phyloP scores from a whole-genome alignment of 2,888 invertebrate genomes.

The Tachina grossa region DNA sequence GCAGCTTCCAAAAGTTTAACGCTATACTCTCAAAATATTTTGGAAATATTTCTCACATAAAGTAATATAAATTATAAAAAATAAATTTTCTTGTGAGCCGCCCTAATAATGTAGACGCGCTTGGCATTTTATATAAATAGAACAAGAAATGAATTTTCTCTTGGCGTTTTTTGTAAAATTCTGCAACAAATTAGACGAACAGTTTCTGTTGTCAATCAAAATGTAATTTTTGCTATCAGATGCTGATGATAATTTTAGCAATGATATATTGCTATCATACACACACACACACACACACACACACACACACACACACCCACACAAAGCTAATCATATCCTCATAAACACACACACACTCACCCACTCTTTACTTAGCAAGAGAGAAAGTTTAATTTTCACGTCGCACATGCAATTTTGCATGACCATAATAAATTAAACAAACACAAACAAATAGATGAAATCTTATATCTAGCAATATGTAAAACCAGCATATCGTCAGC shows the following conservation, averaged over 20 bases:
- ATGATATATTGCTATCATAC: not conserved
- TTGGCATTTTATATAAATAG: not conserved
- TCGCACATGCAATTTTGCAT: slow-evolving; percentile 54
- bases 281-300: not conserved
- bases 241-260: not conserved
- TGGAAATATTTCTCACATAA: too few relatives aligned
- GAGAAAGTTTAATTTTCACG: slow-evolving; percentile 35
- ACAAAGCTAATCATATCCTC: not conserved
- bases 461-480: not conserved
- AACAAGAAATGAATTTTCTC: not conserved
- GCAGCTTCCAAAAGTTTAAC: too few relatives aligned
- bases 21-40: too few relatives aligned
- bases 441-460: not conserved
- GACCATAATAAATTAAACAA: slow-evolving; percentile 44
- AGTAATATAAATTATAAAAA: too few relatives aligned
- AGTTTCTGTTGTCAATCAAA: slow-evolving; percentile 50
- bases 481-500: not conserved
- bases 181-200: not conserved
- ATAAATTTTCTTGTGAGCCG: too few relatives aligned
- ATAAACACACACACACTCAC: not conserved
- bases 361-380: not conserved
- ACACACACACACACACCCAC: not conserved
- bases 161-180: not conserved
- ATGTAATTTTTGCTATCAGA: slow-evolving; percentile 6
- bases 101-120: too few relatives aligned